Base-by-base conservation (phyloP, 2,888 invertebrate species). In the Deilephila porcellus region DNA sequence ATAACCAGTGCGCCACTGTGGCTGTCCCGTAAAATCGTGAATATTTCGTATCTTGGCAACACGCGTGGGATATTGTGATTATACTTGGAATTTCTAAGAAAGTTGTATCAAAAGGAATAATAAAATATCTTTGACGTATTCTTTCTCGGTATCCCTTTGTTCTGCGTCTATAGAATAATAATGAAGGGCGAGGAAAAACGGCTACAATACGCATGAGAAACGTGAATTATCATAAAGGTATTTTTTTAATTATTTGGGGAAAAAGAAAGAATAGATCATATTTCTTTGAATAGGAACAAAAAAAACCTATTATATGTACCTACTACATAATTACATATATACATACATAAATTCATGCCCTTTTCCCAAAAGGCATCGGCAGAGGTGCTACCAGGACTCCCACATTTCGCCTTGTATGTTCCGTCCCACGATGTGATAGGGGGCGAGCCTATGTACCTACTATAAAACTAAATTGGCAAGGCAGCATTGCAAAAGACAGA, bases 71-170 rank as follows among this genome's bases (percentile, higher is more conserved):
- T n/a, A 63, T 34, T 64, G 20, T 45, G 19, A 45, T 25, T 29
- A 52, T 52, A 6, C 56, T 56, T 45, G 25, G 45, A 67, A 67
- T 67, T 45, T 67, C 67, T 29, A 17, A 60, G 60, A 60, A 60
- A 67, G 52, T 52, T 52, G 45, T 25, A 6, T 52, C 67, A 67
- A 52, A 67, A 45, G 67, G 67, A 67, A 67, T 52, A 67, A 3
- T 20, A 52, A 67, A 52, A 14, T 67, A 14, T 45, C 6, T 17
- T 52, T 67, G 45, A 52, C 11, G 17, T 67, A 67, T 67, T 67
- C 52, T 52, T 67, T 45, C 60, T 71, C 37, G 29, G 37, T 60
- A 52, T 62, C 29, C 32, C n/a, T 72, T 32, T 63, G 72, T 72
- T 52, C 52, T 32, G 34, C 53, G 34, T 63, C 29, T 53, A 25